These are phyloP conservation scores for Herpetotheres cachinnans DNA, from an alignment of 2,113 vertebrate genomes.

Conservation along the genomic window DNA sequence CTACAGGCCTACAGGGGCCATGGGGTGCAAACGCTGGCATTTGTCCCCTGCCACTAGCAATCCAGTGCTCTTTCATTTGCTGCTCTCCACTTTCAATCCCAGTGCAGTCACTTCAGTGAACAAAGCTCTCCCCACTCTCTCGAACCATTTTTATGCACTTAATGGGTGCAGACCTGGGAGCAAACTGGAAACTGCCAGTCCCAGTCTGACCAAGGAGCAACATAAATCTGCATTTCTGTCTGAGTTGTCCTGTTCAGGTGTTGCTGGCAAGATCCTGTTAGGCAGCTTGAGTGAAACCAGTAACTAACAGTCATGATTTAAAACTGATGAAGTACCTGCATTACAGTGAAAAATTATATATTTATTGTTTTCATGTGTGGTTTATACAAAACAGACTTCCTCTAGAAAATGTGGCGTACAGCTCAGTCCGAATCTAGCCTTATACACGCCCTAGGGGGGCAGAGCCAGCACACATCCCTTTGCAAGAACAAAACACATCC, in stretches of 20 bases:
- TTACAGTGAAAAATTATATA: background rate
- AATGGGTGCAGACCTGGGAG: background rate
- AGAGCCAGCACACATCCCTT: background rate
- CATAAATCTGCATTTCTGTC: background rate
- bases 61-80: background rate
- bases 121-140: background rate
- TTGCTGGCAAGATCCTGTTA: background rate
- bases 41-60: fast-evolving
- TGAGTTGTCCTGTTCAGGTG: background rate
- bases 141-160: background rate
- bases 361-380: background rate
- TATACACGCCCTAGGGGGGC: background rate
- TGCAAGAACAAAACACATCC: background rate
- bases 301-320: background rate
- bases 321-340: background rate
- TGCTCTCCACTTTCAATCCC: background rate
- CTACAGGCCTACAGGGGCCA: background rate
- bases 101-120: background rate
- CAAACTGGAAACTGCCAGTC: background rate
- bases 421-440: background rate
- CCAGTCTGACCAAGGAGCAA: background rate
- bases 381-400: background rate
- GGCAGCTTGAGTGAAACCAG: background rate
- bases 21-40: background rate
- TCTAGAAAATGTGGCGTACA: background rate